These are phyloP conservation scores for Synergus japonicus DNA, from an alignment of 2,888 invertebrate genomes.

Conservation along the genomic window DNA sequence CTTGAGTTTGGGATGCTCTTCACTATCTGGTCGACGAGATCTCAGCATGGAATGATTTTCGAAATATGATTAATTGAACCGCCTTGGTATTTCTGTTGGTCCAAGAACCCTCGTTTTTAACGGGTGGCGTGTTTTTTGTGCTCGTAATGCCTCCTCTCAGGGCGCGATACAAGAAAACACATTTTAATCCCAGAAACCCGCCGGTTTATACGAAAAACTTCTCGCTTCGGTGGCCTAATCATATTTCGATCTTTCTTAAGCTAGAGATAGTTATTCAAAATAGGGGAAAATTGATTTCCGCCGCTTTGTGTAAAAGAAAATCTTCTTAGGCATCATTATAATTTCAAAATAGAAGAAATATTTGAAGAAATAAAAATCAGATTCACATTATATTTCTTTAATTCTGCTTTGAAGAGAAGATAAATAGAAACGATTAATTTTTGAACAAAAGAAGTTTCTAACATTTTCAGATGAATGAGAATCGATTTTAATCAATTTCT, in stretches of 20 bases:
- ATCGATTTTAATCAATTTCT: slow-evolving; percentile 32
- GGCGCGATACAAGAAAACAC: slow-evolving; percentile 44
- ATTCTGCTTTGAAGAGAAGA: neutral
- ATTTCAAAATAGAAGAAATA: neutral
- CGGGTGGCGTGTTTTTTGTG: slow-evolving; percentile 54
- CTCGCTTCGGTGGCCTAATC: slow-evolving; percentile 23
- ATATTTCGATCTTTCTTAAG: slow-evolving; percentile 31
- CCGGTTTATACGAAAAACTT: slow-evolving; percentile 27
- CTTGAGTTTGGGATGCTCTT: slow-evolving; percentile 68
- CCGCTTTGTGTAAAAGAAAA: slow-evolving; percentile 18
- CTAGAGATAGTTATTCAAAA: slow-evolving; percentile 28
- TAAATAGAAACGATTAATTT: neutral
- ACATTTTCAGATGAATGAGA: slow-evolving; percentile 19
- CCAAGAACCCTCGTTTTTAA: slow-evolving; percentile 58
- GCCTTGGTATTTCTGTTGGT: slow-evolving; percentile 67
- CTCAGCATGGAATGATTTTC: slow-evolving; percentile 76
- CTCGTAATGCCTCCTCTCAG: slow-evolving; percentile 55
- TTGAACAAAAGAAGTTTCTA: neutral
- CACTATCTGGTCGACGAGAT: slow-evolving; percentile 74
- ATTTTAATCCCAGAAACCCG: slow-evolving; percentile 36
- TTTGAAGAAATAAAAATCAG: neutral
- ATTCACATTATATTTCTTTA: neutral
- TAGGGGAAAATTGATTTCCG: slow-evolving; percentile 32
- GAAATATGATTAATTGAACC: slow-evolving; percentile 77
- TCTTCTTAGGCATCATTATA: neutral